Evolutionary conservation across 1,140 invertebrate genomes (phyloP).

Genomic region (Propsilocerus akamusi): DNA sequence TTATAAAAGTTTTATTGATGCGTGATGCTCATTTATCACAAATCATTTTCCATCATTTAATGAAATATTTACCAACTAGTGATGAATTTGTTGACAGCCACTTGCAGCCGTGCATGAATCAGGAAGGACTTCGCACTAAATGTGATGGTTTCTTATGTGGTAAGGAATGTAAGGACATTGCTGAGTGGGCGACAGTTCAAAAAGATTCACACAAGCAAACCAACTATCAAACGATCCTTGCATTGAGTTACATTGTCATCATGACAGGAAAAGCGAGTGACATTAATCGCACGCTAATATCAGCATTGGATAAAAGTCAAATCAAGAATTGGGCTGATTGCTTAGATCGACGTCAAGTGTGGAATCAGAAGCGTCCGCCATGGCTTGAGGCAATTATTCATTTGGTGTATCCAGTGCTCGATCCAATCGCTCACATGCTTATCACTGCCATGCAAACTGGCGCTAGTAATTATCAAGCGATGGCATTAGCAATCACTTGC

Average conservation of each 20-base stretch:
- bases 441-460: constrained; percentile 44
- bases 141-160: constrained; percentile 47
- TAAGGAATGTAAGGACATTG: constrained; percentile 21
- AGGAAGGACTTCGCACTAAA: constrained; percentile 14
- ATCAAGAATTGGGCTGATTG: constrained; percentile 39
- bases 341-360: constrained; percentile 54
- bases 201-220: constrained; percentile 21
- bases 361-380: constrained; percentile 52
- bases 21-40: constrained; percentile 31
- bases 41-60: constrained; percentile 23
- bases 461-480: constrained; percentile 48
- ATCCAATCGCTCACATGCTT: constrained; percentile 39
- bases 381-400: constrained; percentile 51
- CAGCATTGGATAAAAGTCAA: constrained; percentile 35
- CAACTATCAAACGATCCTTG: constrained; percentile 30
- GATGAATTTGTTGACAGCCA: constrained; percentile 21
- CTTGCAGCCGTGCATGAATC: constrained; percentile 17
- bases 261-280: constrained; percentile 37
- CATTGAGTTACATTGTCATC: constrained; percentile 33
- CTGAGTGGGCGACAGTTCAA: constrained; percentile 7
- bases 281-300: constrained; percentile 35
- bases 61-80: constrained; percentile 20
- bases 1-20: constrained; percentile 50
- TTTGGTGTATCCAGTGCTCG: constrained; percentile 34
- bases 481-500: background rate